Conservation (phyloP, 1,140 invertebrate species). For the Magallana gigas region DNA sequence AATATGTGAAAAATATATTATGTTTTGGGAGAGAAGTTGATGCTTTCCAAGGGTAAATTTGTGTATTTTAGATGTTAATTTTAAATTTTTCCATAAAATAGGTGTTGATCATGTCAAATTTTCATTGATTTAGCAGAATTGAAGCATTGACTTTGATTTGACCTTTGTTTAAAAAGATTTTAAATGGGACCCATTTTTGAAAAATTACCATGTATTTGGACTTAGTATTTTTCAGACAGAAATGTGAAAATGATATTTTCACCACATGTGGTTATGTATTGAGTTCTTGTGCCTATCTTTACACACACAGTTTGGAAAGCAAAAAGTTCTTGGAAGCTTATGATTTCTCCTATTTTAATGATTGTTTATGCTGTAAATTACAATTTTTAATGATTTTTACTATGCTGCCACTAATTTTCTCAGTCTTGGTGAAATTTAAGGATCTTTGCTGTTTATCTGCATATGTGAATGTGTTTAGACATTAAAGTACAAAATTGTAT, state of each 20-base stretch:
- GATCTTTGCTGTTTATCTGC: too few relatives aligned
- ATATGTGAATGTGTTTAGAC: too few relatives aligned
- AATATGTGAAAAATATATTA: not conserved
- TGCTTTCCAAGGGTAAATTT: not conserved
- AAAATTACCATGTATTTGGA: slow-evolving; percentile 81
- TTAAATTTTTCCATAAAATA: slow-evolving; percentile 61
- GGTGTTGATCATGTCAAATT: slow-evolving; percentile 72
- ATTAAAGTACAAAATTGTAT: too few relatives aligned
- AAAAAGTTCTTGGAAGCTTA: too few relatives aligned
- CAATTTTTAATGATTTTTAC: too few relatives aligned
- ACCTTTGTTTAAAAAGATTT: slow-evolving; percentile 61
- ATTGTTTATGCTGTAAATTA: too few relatives aligned
- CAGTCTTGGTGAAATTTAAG: too few relatives aligned
- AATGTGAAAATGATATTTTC: not conserved
- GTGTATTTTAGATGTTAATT: slow-evolving; percentile 10
- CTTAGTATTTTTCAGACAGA: slow-evolving; percentile 40
- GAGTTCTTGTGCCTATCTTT: too few relatives aligned
- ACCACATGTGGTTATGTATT: not conserved
- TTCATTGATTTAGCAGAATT: slow-evolving; percentile 50
- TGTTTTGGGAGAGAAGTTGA: slow-evolving; percentile 11
- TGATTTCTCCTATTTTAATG: too few relatives aligned
- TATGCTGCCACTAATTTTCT: too few relatives aligned
- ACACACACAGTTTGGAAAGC: too few relatives aligned
- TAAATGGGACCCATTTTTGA: slow-evolving; percentile 67
- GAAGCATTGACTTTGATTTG: slow-evolving; percentile 54